Conservation (phyloP, 2,797 vertebrate genomes). For the Halcyon chelicuti region DNA sequence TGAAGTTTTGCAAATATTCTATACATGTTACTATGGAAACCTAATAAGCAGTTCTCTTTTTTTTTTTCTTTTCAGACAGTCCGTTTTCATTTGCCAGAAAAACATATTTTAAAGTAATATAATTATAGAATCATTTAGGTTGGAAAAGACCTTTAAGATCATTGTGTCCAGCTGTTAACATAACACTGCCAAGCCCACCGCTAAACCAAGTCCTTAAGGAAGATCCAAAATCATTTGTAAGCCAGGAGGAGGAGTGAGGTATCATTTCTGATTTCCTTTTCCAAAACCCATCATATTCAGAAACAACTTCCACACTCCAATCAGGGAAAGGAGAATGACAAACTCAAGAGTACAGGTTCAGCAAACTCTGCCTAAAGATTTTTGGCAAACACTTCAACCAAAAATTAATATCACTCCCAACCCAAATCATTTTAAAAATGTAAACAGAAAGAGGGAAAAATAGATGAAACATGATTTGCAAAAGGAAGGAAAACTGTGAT, state of each 20-base stretch:
- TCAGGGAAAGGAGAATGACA: not conserved
- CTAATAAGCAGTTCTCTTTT: not conserved
- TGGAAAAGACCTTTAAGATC: not conserved
- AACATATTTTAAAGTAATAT: not conserved
- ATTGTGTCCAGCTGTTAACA: not conserved
- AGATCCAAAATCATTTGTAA: slow-evolving; percentile 13
- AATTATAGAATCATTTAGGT: not conserved
- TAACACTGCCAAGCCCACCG: not conserved
- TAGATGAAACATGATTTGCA: not conserved
- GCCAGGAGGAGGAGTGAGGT: not conserved
- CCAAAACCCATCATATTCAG: not conserved
- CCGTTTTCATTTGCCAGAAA: not conserved
- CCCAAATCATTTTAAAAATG: not conserved
- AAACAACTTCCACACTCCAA: not conserved
- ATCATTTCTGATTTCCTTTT: not conserved
- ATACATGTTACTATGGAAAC: not conserved
- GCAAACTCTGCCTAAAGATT: not conserved
- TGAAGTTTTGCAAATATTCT: slow-evolving; percentile 13
- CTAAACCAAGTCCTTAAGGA: not conserved
- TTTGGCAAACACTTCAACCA: not conserved
- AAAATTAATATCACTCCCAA: not conserved
- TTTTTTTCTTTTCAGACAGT: not conserved
- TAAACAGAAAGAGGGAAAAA: not conserved
- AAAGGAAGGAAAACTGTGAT: not conserved
- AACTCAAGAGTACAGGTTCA: not conserved